Percentiles rank a stretch among this genome's conserved stretches.
Conservation (phyloP, 2,113 vertebrate species). For the Cavia aperea region DNA sequence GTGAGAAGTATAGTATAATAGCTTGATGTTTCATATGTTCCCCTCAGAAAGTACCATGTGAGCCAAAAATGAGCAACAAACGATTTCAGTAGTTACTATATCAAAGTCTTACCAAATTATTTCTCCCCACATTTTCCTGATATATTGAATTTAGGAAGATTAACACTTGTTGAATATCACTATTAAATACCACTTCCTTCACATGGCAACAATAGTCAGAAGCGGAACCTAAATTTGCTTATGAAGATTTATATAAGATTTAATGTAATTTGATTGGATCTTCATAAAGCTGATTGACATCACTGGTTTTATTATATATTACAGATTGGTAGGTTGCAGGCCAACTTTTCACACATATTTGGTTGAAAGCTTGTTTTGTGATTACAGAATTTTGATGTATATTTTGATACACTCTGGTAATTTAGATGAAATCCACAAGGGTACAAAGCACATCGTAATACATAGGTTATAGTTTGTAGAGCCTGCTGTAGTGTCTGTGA, state of each 20-base stretch:
- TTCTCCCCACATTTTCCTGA: not conserved
- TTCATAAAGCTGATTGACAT: not conserved
- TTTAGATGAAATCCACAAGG: not conserved
- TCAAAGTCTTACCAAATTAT: not conserved
- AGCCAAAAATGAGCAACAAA: not conserved
- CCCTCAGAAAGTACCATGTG: not conserved
- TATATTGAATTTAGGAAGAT: not conserved
- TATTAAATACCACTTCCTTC: not conserved
- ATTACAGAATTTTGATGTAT: not conserved
- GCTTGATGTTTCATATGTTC: not conserved
- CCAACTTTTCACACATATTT: not conserved
- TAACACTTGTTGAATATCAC: not conserved
- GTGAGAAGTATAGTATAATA: not conserved
- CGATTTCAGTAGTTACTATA: not conserved
- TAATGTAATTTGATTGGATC: not conserved
- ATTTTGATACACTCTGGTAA: not conserved
- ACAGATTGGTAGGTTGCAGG: not conserved
- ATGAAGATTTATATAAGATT: not conserved
- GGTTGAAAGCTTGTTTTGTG: not conserved
- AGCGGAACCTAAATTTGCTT: not conserved
- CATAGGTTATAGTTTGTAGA: not conserved
- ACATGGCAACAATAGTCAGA: not conserved
- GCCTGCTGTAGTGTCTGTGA: not conserved
- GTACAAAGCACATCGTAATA: not conserved
- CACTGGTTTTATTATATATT: not conserved